Percentiles rank a stretch among this genome's conserved stretches.
Conservation (phyloP, 1,140 invertebrate genomes). For the Drosophila bipectinata region DNA sequence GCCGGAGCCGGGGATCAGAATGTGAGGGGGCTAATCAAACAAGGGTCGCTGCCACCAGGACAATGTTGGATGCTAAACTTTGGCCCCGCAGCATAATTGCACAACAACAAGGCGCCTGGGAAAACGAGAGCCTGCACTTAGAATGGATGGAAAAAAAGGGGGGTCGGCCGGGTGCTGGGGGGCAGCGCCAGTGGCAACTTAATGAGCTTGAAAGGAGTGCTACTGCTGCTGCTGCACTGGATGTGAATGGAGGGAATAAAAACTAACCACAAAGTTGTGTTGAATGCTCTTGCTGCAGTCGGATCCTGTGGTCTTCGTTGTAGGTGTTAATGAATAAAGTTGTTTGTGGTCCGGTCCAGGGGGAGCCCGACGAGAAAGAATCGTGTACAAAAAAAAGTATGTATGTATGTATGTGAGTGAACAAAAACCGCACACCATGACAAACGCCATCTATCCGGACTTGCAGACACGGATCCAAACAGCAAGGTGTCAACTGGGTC, state of each 20-base stretch:
- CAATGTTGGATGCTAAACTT: constrained; percentile 65
- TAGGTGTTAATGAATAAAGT: constrained; percentile 83
- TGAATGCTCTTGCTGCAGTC: constrained; percentile 60
- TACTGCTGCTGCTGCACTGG: background rate
- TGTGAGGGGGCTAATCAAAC: constrained; percentile 73
- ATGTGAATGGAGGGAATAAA: constrained; percentile 32
- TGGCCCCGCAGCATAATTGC: constrained; percentile 55
- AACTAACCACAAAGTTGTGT: constrained; percentile 82
- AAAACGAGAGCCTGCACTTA: constrained; percentile 63
- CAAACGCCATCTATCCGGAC: constrained; percentile 63
- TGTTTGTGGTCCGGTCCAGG: constrained; percentile 65
- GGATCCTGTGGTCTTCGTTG: constrained; percentile 56
- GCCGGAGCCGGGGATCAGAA: constrained; percentile 6
- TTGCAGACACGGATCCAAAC: constrained; percentile 27
- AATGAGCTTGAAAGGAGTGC: constrained; percentile 57
- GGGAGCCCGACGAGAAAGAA: constrained; percentile 41
- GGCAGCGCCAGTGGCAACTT: constrained; percentile 51
- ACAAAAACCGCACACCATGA: constrained; percentile 64
- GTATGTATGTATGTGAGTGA: constrained; percentile 25
- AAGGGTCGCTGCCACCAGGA: constrained; percentile 62
- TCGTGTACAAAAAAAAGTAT: constrained; percentile 55
- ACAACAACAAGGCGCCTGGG: constrained; percentile 51
- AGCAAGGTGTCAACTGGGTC: constrained; percentile 65
- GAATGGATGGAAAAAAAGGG: background rate
- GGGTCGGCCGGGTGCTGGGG: background rate